Conservation (phyloP, 2,797 vertebrate genomes). For the Ciconia nigra region DNA sequence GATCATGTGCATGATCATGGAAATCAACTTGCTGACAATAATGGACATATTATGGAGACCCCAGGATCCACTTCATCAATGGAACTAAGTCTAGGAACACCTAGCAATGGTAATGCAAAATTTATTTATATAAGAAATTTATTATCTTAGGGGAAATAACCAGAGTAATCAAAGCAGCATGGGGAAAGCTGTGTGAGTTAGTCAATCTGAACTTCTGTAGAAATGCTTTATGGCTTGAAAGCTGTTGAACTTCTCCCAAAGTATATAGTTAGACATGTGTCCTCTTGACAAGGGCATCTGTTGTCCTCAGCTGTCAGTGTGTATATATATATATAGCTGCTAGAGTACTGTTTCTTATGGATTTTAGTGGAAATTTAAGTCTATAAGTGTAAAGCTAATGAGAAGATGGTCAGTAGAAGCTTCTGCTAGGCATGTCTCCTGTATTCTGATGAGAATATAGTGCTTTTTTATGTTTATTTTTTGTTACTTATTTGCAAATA, state of each 20-base stretch:
- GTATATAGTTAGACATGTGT: not conserved
- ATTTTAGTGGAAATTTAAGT: not conserved
- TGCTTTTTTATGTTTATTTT: not conserved
- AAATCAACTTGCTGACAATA: conserved; percentile 19
- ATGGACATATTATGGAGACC: conserved; percentile 23
- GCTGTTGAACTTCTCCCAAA: not conserved
- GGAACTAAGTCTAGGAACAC: conserved; percentile 35
- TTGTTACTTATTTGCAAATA: not conserved
- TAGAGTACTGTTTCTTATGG: not conserved
- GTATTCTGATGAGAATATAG: not conserved
- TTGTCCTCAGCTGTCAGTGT: not conserved
- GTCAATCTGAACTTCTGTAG: not conserved
- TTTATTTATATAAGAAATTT: not conserved
- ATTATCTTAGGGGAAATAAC: not conserved
- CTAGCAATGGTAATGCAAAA: conserved; percentile 31
- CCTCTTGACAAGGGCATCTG: not conserved
- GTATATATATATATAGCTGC: not conserved
- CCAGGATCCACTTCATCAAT: conserved; percentile 8
- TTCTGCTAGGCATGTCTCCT: not conserved
- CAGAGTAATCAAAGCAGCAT: not conserved
- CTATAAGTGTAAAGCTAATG: not conserved
- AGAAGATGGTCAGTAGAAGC: not conserved
- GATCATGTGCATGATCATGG: conserved; percentile 49
- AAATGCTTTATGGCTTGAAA: not conserved
- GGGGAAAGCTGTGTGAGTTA: not conserved